A percentile compares a stretch with the other conserved stretches of the same genome.
These are phyloP conservation scores for Lutraria rhynchaena DNA, from an alignment of 1,140 invertebrate species.

Conservation along the genomic window DNA sequence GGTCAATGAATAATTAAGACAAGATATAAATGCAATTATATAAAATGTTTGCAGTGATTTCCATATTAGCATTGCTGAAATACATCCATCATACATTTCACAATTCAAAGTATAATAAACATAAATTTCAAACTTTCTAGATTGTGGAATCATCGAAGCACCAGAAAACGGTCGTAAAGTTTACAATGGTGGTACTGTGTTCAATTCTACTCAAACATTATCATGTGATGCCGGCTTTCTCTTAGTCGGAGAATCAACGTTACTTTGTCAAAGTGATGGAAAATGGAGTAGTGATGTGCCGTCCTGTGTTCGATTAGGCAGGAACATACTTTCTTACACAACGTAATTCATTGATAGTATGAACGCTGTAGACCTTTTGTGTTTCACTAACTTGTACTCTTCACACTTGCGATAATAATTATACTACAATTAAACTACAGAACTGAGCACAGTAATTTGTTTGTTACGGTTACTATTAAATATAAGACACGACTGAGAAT, in stretches of 20 bases:
- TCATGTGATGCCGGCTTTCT: neutral
- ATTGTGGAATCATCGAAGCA: neutral
- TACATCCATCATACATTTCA: neutral
- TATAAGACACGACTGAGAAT: too few species aligned
- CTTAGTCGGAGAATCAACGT: neutral
- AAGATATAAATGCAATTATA: neutral
- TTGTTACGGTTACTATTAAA: too few species aligned
- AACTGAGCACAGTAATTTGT: neutral
- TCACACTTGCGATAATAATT: neutral
- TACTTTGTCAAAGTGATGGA: neutral
- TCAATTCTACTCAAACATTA: neutral
- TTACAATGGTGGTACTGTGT: neutral
- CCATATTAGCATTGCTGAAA: neutral
- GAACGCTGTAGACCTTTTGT: neutral
- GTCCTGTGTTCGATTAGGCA: neutral
- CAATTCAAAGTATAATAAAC: slow-evolving; percentile 1
- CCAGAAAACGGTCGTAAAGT: neutral
- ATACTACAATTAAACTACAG: neutral
- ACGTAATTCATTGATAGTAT: neutral
- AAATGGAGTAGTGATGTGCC: neutral
- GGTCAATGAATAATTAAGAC: neutral
- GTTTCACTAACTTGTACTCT: neutral
- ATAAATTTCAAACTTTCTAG: neutral
- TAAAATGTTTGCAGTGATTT: neutral
- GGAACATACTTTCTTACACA: neutral